Percentiles rank a stretch among this genome's conserved stretches.
phyloP scores from a whole-genome alignment of 1,140 invertebrate species.

The Gryllus bimaculatus region DNA sequence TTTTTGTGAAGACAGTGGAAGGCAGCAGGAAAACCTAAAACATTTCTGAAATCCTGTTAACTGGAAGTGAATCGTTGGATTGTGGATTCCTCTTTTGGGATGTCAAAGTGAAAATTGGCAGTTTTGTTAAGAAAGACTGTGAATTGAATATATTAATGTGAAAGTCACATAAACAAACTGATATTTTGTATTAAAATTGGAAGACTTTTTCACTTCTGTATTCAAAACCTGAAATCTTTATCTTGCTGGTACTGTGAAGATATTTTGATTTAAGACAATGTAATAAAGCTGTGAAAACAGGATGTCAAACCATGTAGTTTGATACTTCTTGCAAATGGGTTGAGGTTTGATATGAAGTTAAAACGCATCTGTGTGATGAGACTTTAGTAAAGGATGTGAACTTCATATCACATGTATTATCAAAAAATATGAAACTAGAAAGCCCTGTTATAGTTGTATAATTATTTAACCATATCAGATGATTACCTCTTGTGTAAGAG shows the following conservation, averaged over 20 bases:
- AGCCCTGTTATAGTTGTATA: background rate
- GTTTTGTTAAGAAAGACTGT: background rate
- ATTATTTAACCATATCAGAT: background rate
- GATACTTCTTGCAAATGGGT: background rate
- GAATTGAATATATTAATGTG: background rate
- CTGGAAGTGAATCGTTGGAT: background rate
- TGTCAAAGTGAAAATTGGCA: background rate
- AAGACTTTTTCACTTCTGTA: conserved; percentile 5
- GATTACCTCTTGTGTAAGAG: background rate
- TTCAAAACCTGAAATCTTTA: background rate
- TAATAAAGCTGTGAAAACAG: background rate
- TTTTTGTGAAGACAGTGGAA: background rate
- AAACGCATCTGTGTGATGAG: background rate
- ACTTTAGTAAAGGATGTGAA: background rate
- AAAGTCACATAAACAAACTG: background rate
- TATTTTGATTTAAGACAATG: background rate
- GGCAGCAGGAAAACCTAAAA: background rate
- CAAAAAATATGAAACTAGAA: background rate
- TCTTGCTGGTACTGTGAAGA: background rate
- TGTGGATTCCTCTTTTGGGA: background rate
- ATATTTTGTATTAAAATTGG: background rate
- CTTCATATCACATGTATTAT: background rate
- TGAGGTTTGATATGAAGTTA: background rate
- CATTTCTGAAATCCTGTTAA: conserved; percentile 5
- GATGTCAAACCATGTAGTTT: conserved; percentile 1